Percentiles rank a stretch among this genome's conserved stretches.
These are phyloP conservation scores for Deroptyus accipitrinus DNA, from an alignment of 2,113 vertebrate genomes.

Conservation along the genomic window DNA sequence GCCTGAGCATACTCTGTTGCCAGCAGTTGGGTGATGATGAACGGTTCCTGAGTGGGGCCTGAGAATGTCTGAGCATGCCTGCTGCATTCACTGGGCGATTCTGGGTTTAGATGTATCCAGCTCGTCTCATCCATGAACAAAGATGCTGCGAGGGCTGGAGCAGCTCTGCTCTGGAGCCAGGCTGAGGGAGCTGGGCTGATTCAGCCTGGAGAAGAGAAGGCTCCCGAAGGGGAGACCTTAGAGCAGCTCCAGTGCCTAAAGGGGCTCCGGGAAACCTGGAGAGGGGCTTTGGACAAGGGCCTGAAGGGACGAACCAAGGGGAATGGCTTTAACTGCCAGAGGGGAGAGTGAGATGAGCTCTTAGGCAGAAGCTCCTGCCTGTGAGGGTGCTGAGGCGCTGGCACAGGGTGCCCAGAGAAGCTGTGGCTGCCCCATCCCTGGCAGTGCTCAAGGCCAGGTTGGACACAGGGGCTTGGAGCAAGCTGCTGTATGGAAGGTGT, in stretches of 20 bases:
- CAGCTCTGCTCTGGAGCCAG: neutral
- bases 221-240: too few species aligned
- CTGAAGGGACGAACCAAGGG: too few species aligned
- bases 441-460: too few species aligned
- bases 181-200: neutral
- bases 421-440: too few species aligned
- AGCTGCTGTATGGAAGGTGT: neutral
- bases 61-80: neutral
- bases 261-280: too few species aligned
- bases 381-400: too few species aligned
- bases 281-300: too few species aligned
- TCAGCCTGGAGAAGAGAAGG: neutral
- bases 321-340: too few species aligned
- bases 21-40: neutral
- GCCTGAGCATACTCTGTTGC: neutral
- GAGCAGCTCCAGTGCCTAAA: too few species aligned
- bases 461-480: neutral
- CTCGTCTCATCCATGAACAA: neutral
- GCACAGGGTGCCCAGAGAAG: too few species aligned
- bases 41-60: neutral
- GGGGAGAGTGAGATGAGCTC: too few species aligned
- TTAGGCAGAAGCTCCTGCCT: too few species aligned
- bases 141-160: neutral
- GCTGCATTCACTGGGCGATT: neutral
- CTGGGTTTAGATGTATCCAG: neutral